Percentiles rank a stretch among this genome's conserved stretches.
phyloP scores from a whole-genome alignment of 2,888 invertebrate species.

The Tinea pellionella region DNA sequence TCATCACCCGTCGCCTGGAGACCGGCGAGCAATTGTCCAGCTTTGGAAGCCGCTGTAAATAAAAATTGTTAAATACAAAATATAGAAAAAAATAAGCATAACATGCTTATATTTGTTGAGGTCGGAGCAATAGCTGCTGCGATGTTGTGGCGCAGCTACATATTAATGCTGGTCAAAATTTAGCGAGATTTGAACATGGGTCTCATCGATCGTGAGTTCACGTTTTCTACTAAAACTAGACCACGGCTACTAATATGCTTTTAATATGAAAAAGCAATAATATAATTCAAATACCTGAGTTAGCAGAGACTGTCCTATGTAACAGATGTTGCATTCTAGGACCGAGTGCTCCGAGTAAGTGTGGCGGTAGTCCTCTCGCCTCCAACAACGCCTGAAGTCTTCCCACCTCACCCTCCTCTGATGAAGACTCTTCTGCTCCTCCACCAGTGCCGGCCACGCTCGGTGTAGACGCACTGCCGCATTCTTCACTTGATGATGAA shows the following conservation, averaged over 20 bases:
- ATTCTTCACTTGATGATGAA: constrained; percentile 49
- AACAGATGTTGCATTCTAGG: constrained; percentile 96
- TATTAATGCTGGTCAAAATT: no score
- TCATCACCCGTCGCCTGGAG: constrained; percentile 95
- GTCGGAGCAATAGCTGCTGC: no score
- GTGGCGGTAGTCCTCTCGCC: constrained; percentile 95
- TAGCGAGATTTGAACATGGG: no score
- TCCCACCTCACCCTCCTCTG: constrained; percentile 95
- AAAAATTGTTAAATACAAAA: not conserved
- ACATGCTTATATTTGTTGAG: no score
- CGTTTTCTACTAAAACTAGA: no score
- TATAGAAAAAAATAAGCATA: not conserved
- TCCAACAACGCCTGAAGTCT: constrained; percentile 94
- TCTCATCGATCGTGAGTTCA: no score
- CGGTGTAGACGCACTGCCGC: constrained; percentile 44
- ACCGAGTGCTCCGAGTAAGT: constrained; percentile 94
- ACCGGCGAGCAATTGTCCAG: constrained; percentile 91
- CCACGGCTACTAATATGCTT: no score
- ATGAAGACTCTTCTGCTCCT: constrained; percentile 70
- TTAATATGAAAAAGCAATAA: not conserved
- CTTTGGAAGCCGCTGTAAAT: constrained; percentile 82
- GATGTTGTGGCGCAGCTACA: no score
- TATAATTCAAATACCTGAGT: constrained; percentile 35
- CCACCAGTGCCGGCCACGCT: constrained; percentile 38
- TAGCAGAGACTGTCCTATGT: constrained; percentile 92